Evolutionary conservation across 2,797 vertebrate genomes (phyloP), one percentile per base, ranked within the genome.

Genomic region (Poeciliopsis presidionis): DNA sequence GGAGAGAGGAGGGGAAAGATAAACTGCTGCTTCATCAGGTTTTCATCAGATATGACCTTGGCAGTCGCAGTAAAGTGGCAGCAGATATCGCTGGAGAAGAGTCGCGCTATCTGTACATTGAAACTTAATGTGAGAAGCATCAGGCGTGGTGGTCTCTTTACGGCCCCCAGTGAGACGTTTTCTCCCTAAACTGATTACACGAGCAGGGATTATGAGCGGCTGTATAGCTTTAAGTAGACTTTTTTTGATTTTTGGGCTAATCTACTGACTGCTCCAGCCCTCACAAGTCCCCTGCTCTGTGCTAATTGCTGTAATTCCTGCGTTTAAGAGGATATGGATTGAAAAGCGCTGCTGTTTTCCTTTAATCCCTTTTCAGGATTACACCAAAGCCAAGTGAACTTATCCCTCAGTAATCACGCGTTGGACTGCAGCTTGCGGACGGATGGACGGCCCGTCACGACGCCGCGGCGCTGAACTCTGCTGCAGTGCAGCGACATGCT

Each of bases 11-110:
- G 76, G 73, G 73, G 59, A 81, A 81, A 85, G 87, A 93, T 92
- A 91, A 94, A 94, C 83, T 92, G 94, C 92, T 91, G 91, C 91
- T 94, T 95, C 94, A 94, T 95, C 93, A 92, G 89, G 91, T 94
- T 95, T 95, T 93, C 92, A 95, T 95, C 93, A 94, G 92, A 93
- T 91, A 84, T 93, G 93, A 95, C 95, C 95, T 95, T 96, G 94
- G 92, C 91, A 90, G 93, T 92, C 87, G 80, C 87, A 81, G 77
- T 75, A 81, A 83, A 49, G 30, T 53, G 76, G 86, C 80, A 86
- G 88, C 81, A 89, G 89, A 89, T 90, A 89, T 92, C 82, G 90
- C 92, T 94, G 95, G 95, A 96, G 90, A 88, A 87, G 81, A 90
- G 94, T 94, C 95, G 94, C 87, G n/a, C 72, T 85, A 69, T 91